Base-by-base conservation (phyloP, 2,888 invertebrate species). In the Venustoraphidia nigricollis region DNA sequence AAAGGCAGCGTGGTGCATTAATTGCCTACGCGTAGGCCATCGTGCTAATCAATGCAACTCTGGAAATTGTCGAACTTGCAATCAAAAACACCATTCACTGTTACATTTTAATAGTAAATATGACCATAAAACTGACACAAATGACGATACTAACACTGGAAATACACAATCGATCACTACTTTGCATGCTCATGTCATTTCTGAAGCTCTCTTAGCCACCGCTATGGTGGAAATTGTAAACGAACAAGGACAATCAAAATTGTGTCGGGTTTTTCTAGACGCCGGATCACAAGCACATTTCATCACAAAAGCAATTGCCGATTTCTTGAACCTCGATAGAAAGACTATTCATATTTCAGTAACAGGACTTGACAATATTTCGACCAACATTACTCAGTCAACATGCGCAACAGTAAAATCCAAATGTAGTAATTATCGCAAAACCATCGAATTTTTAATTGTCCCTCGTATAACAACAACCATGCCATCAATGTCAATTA, bases 201-300 rank as follows among this genome's bases (percentile, higher is more conserved):
- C 41, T 36, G 41, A 53, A 47, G 47, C 47, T 9, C 36, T 53
- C n/a, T 44, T 53, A 36, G 45, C 51, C 2, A 53, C 52, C 9
- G 53, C 51, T 39, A 9, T 44, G 9, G 44, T 53, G 35, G 17
- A 39, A 10, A 37, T 49, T 34, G 40, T 38, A 36, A 43, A 13
- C 9, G 36, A 45, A 36, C 42, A 36, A 11, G 45, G 39, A 3
- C 11, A 11, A 10, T 13, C 36, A 37, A n/a, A 10, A 41, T 43
- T 35, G 36, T 44, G 44, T 37, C 42, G 53, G 9, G 50, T 46
- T 10, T 46, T 52, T 9, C 38, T 54, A 9, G 51, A 54, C 45
- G 46, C 38, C 36, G 54, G 54, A 10, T 52, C 53, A 2, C 50
- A 51, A 36, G 42, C 17, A n/a, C 47, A 47, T 48, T 53, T 53